Base-by-base conservation (phyloP, 1,140 invertebrate genomes). In the Xylocopa sonorina region DNA sequence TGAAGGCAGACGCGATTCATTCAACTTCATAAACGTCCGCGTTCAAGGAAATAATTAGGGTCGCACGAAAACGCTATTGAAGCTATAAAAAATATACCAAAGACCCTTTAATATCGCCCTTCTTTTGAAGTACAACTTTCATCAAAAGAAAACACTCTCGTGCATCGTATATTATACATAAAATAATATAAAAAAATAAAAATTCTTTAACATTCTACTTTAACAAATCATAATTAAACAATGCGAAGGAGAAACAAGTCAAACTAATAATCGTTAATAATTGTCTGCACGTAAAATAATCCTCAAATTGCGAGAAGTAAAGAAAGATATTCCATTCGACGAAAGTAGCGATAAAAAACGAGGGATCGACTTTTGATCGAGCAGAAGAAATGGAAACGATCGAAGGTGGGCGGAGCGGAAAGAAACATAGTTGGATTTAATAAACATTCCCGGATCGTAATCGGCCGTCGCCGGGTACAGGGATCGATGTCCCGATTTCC, bases 341-440 rank as follows among this genome's bases (percentile, higher is more conserved):
- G 9, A 64, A 29, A 7, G 10, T 29, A 16, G 10, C 16, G 43
- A 57, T 53, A 41, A 9, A 14, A 41, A 16, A 21, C 21, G 29
- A 4, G 21, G 34, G 16, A n/a, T n/a, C 29, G 55, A 71, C n/a
- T 62, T 78, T 78, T 78, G 71, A 78, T 78, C 66, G 55, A 60
- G 67, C 6, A 50, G 60, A 80, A 74, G 50, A 32, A 66, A 75
- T 51, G 78, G 27, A 43, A 38, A 79, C 38, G 29, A 62, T 48
- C n/a, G 24, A 27, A 21, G 2, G 10, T 9, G 6, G 3, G n/a
- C 12, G 32, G n/a, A 34, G 41, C 57, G 64, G 64, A 83, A 84
- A 84, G 82, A 84, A 84, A 83, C 81, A 82, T 84, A 77, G 75
- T 71, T 83, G 82, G 82, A 83, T 84, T 84, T 84, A 84, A 84